Base-by-base conservation (phyloP, 2,888 invertebrate species). In the Ligdia adustata region DNA sequence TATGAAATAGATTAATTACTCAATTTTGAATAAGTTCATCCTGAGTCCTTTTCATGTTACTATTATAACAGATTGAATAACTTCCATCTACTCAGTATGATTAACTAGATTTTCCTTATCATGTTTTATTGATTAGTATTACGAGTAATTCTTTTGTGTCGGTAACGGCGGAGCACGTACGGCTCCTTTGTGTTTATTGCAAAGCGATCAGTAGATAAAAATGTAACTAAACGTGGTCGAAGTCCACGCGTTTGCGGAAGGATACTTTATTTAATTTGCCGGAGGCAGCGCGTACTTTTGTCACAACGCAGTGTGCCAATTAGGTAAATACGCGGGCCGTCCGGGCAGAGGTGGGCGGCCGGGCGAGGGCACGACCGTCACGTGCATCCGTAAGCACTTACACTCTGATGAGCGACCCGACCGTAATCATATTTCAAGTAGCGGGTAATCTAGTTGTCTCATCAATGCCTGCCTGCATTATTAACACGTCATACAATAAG, bases 191-290 rank as follows among this genome's bases (percentile, higher is more conserved):
- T 34, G 14, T 24, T 34, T 24, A 9, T 24, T 12, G n/a, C 18
- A 27, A 27, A 26, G 35, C 35, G 7, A 16, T 37, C 27, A 15
- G 18, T 27, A 15, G 24, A 34, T 31, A 27, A 37, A 31, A 11
- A 29, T 22, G 13, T 26, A 29, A 24, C 32, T 32, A 38, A 51
- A 44, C 22, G 46, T 31, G 43, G 37, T 28, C 41, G 49, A 37
- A 48, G 42, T 49, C 60, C 57, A 62, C 52, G 54, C 54, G 60
- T 61, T 40, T 64, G 54, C 47, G 64, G 62, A 63, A 51, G 68
- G 61, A 51, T 57, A 63, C 69, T 60, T 71, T 85, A 88, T 88
- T 83, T 85, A 88, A 89, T 88, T 89, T 87, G 68, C 69, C 64
- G 71, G 60, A 59, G 57, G 59, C 66, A 58, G 66, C 68, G 66